Conservation (phyloP, 2,888 invertebrate genomes). For the Eilema caniola region DNA sequence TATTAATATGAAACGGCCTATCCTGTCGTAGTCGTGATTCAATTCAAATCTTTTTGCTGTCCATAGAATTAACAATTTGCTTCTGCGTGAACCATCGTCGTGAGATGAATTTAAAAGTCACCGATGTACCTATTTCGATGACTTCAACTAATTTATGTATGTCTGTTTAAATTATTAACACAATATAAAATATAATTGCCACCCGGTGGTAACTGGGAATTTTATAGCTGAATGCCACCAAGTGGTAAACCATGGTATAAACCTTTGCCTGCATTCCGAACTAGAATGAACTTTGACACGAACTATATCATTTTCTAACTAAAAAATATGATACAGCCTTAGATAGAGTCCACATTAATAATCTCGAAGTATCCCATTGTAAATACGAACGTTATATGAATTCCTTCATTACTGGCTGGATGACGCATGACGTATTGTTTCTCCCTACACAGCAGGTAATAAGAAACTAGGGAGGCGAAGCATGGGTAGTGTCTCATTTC, state of each 20-base stretch:
- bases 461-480: constrained; percentile 51
- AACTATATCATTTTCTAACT: neutral
- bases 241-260: too few species aligned
- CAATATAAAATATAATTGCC: too few species aligned
- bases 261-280: too few species aligned
- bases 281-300: too few species aligned
- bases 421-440: constrained; percentile 56
- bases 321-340: neutral
- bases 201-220: too few species aligned
- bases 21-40: constrained; percentile 48
- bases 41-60: constrained; percentile 57
- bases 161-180: too few species aligned
- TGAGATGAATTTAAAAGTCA: constrained; percentile 44
- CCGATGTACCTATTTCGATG: neutral
- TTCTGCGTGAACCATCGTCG: constrained; percentile 46
- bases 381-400: constrained; percentile 52
- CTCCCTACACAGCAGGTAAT: constrained; percentile 63
- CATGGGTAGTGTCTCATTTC: constrained; percentile 61
- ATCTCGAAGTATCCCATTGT: neutral
- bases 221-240: too few species aligned
- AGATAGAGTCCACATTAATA: neutral
- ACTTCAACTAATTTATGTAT: too few species aligned
- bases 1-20: constrained; percentile 50
- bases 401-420: constrained; percentile 60
- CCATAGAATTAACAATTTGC: constrained; percentile 43